Evolutionary conservation across 1,140 invertebrate species (phyloP).

Genomic region (Meloidogyne chitwoodi): DNA sequence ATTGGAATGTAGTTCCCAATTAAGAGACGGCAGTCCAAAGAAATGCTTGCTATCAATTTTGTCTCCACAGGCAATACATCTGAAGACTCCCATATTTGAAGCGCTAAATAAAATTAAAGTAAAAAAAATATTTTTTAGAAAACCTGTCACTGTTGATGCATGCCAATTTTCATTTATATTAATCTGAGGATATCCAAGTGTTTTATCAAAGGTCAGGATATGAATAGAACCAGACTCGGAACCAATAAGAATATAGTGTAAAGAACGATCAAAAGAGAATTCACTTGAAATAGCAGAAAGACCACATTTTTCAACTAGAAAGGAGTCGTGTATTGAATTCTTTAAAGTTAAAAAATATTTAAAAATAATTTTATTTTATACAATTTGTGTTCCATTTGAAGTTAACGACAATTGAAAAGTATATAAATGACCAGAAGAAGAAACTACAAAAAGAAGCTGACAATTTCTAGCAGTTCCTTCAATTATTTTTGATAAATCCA

Average conservation of each 20-base stretch:
- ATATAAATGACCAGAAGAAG: neutral
- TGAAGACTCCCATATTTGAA: neutral
- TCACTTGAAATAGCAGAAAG: slow-evolving; percentile 1
- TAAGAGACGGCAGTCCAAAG: neutral
- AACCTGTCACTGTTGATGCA: slow-evolving; percentile 6
- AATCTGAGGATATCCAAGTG: neutral
- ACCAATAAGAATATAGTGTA: neutral
- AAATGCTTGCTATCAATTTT: neutral
- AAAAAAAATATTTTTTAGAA: neutral
- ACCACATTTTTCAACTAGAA: neutral
- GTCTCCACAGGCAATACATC: neutral
- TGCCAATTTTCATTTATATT: neutral
- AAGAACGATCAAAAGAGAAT: no score
- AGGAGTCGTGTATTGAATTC: neutral
- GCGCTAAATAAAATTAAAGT: neutral
- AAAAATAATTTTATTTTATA: neutral
- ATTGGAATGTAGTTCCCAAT: neutral
- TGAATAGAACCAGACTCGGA: neutral
- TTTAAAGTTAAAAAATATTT: neutral
- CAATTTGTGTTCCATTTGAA: neutral
- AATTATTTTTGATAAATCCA: neutral
- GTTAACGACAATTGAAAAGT: neutral
- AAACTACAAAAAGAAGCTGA: neutral
- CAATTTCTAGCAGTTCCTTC: neutral
- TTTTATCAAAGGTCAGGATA: neutral